phyloP scores from a whole-genome alignment of 2,113 vertebrate species.

The Pica pica region DNA sequence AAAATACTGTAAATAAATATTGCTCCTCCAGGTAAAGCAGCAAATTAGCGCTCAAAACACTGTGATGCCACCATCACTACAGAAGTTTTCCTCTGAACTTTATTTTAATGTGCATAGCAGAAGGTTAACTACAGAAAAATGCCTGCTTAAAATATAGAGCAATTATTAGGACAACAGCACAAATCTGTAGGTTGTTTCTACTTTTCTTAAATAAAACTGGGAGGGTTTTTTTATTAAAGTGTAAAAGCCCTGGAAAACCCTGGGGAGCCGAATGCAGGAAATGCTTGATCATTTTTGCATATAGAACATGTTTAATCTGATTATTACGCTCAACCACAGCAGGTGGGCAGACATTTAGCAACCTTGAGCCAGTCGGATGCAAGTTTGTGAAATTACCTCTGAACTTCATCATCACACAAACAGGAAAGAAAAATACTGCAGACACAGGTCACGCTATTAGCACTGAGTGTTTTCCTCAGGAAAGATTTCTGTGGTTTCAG shows the following conservation, averaged over 20 bases:
- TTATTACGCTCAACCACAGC: background rate
- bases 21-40: background rate
- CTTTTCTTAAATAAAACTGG: background rate
- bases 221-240: background rate
- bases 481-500: rapidly evolving
- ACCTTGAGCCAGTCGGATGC: background rate
- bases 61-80: background rate
- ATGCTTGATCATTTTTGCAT: background rate
- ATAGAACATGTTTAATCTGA: background rate
- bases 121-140: background rate
- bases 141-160: background rate
- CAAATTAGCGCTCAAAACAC: background rate
- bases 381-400: background rate
- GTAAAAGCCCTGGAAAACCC: background rate
- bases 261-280: background rate
- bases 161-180: background rate
- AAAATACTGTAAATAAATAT: background rate
- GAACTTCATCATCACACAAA: background rate
- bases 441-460: background rate
- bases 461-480: background rate
- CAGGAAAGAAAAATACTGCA: background rate
- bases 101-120: background rate
- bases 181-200: background rate
- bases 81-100: background rate
- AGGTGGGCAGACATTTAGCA: background rate